Evolutionary conservation across 2,888 invertebrate genomes (phyloP).

Genomic region (Cataglyphis altisquamis): DNA sequence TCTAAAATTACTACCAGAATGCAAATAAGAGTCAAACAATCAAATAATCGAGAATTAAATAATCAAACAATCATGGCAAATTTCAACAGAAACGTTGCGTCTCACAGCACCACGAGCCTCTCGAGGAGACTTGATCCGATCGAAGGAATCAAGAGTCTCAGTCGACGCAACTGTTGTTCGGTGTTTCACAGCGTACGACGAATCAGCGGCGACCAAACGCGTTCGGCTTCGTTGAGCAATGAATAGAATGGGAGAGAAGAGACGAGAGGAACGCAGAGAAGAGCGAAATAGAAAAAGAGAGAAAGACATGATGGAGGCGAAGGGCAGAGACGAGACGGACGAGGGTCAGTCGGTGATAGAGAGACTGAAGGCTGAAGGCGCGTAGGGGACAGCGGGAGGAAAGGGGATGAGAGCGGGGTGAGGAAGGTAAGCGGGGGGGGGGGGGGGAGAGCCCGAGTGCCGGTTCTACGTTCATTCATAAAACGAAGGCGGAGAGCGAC

Average conservation of each 20-base stretch:
- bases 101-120: not conserved
- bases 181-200: conserved; percentile 38
- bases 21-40: not conserved
- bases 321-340: conserved; percentile 43
- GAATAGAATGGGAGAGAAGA: conserved; percentile 22
- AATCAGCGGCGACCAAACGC: conserved; percentile 41
- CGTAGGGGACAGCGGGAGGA: conserved; percentile 22
- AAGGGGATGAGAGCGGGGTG: conserved; percentile 25
- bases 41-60: conserved; percentile 2
- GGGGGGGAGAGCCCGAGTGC: conserved; percentile 62
- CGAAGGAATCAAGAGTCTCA: conserved; percentile 21
- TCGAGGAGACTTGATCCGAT: conserved; percentile 7
- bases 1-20: not conserved
- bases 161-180: conserved; percentile 34
- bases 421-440: conserved; percentile 39
- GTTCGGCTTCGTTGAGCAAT: conserved; percentile 41
- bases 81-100: not conserved
- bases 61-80: not conserved
- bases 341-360: conserved; percentile 63
- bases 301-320: conserved; percentile 26
- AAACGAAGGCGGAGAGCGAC: conserved; percentile 73
- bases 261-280: not conserved
- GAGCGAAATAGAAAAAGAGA: not conserved
- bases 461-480: conserved; percentile 82
- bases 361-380: conserved; percentile 42